Evolutionary conservation across 2,113 vertebrate species (phyloP).

Genomic region (Crotalus tigris): DNA sequence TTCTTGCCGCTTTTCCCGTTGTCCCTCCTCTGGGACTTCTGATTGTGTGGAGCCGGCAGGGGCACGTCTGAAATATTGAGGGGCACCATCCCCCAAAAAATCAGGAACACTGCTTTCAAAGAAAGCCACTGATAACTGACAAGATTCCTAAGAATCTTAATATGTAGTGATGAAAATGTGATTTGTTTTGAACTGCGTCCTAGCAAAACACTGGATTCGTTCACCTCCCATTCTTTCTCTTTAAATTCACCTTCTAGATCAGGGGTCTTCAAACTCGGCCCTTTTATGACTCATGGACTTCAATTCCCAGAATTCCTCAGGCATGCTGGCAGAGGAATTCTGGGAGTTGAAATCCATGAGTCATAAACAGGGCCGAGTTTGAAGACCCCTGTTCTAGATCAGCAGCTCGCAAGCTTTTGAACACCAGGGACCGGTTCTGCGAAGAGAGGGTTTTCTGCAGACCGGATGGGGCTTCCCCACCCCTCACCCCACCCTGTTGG

Average conservation of each 20-base stretch:
- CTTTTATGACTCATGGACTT: no score
- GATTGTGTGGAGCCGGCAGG: background rate
- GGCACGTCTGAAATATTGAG: background rate
- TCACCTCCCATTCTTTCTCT: background rate
- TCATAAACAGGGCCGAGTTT: no score
- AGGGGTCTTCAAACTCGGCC: no score
- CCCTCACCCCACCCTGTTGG: background rate
- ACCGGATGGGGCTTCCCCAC: background rate
- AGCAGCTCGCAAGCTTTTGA: no score
- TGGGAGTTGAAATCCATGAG: no score
- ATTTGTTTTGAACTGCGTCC: background rate
- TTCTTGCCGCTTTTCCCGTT: background rate
- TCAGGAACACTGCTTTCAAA: background rate
- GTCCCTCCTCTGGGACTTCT: background rate
- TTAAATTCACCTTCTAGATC: background rate
- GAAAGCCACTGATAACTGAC: background rate
- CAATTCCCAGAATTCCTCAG: no score
- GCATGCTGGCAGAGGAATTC: no score
- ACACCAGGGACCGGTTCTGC: no score
- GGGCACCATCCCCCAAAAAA: background rate
- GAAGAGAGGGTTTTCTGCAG: no score
- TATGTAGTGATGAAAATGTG: background rate
- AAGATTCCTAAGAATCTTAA: background rate
- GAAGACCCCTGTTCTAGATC: no score
- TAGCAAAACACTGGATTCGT: background rate